These are phyloP conservation scores for Bellardia pandia DNA, from an alignment of 2,888 invertebrate genomes.

Conservation along the genomic window DNA sequence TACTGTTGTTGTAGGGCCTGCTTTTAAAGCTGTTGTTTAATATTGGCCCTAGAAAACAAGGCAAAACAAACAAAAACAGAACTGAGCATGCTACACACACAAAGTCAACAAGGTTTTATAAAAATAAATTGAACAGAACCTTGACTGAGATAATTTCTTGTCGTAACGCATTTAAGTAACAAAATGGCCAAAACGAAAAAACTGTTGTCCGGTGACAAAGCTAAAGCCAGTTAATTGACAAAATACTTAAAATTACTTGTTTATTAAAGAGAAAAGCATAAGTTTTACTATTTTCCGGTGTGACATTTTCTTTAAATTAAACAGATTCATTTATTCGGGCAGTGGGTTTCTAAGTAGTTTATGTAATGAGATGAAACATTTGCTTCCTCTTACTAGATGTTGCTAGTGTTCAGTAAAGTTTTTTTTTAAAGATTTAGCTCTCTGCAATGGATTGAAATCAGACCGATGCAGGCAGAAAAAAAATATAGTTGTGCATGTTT, in stretches of 20 bases:
- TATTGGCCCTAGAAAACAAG: not conserved
- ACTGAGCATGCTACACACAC: not conserved
- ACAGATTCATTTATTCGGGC: not conserved
- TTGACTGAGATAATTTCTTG: constrained; percentile 20
- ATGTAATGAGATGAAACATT: too few species aligned
- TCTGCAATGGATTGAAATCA: too few species aligned
- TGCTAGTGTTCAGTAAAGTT: too few species aligned
- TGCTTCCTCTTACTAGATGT: too few species aligned
- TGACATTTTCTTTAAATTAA: not conserved
- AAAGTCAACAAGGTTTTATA: constrained; percentile 13
- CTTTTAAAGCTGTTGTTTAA: not conserved
- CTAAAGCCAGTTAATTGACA: not conserved
- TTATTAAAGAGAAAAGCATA: not conserved
- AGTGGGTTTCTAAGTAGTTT: too few species aligned
- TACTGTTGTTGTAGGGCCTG: constrained; percentile 11
- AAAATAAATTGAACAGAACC: constrained; percentile 9
- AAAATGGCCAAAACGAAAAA: not conserved
- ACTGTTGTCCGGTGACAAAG: not conserved
- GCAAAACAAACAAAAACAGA: not conserved
- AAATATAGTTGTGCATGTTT: too few species aligned
- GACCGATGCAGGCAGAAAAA: too few species aligned
- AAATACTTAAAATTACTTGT: not conserved
- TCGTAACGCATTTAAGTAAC: constrained; percentile 8
- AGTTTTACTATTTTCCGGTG: not conserved
- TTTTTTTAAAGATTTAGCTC: too few species aligned